Base-by-base conservation (phyloP, 1,140 invertebrate species). In the Andrena cerasifolii region DNA sequence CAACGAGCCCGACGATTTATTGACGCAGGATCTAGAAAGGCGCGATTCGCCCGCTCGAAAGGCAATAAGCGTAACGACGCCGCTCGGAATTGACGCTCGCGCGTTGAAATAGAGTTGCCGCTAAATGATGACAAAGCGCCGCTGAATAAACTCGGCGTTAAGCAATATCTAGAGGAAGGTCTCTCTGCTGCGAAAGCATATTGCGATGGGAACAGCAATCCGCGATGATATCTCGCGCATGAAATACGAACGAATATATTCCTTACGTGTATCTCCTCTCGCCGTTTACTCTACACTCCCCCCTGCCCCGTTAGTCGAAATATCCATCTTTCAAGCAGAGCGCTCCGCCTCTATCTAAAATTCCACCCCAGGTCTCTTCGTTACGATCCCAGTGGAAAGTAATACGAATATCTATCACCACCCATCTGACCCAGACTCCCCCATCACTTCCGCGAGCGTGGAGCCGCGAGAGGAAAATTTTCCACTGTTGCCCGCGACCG, bases 121-220 rank as follows among this genome's bases (percentile, higher is more conserved):
- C 26, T 53, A 83, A 59, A 72, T 31, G 67, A 70, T 72, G 81
- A 73, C 63, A 73, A 83, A 78, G 51, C 36, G 47, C 54, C 21
- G 21, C 78, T 56, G 47, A 56, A 78, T 73, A 40, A 68, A 24
- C 73, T 47, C 16, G 18, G 40, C 65, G 49, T 73, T 83, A 67
- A 82, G 51, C 62, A n/a, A 75, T 47, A 75, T 75, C 58, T 47
- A 58, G 51, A 33, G 36, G 40, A 47, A 58, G 26, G 28, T 58
- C 62, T 66, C 28, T 10, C 56, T 36, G 31, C 28, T 33, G 24
- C 63, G 40, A 54, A 45, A 26, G 26, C 49, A 1, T 56, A 54
- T 54, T 28, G 33, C 70, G 21, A 67, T 26, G 33, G n/a, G 21
- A 43, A 49, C 43, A 28, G 18, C 26, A 28, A n/a, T 51, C 49